Conservation (phyloP, 1,140 invertebrate genomes). For the Conus betulinus region DNA sequence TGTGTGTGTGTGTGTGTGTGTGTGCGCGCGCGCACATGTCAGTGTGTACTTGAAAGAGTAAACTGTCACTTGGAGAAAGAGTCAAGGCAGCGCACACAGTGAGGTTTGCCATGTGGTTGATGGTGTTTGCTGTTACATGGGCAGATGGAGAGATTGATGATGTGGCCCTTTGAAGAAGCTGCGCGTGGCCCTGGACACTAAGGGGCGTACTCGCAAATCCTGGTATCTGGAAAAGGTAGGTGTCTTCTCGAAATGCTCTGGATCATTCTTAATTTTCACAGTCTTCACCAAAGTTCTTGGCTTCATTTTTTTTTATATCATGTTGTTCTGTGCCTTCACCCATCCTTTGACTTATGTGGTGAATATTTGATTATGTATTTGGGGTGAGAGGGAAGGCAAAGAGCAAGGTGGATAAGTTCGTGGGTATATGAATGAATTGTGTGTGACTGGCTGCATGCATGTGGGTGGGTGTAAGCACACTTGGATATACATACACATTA, state of each 20-base stretch:
- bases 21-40: not conserved
- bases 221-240: constrained; percentile 74
- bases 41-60: not conserved
- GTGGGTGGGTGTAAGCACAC: not conserved
- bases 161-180: constrained; percentile 74
- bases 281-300: too few species aligned
- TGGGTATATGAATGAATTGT: too few species aligned
- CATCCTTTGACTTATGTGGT: too few species aligned
- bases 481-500: too few species aligned
- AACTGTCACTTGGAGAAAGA: too few species aligned
- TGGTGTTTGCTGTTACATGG: not conserved
- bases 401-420: too few species aligned
- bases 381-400: too few species aligned
- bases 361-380: too few species aligned
- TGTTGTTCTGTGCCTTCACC: too few species aligned
- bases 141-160: constrained; percentile 75
- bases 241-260: not conserved
- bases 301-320: too few species aligned
- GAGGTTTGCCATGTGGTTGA: not conserved
- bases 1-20: constrained; percentile 5
- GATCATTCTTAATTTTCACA: too few species aligned
- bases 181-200: constrained; percentile 68
- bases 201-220: constrained; percentile 67
- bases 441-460: not conserved
- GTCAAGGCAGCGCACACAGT: too few species aligned